A percentile compares a stretch with the other conserved stretches of the same genome.
These are phyloP conservation scores for Caenorhabditis macrosperma DNA, from an alignment of 2,888 invertebrate genomes.

Conservation along the genomic window DNA sequence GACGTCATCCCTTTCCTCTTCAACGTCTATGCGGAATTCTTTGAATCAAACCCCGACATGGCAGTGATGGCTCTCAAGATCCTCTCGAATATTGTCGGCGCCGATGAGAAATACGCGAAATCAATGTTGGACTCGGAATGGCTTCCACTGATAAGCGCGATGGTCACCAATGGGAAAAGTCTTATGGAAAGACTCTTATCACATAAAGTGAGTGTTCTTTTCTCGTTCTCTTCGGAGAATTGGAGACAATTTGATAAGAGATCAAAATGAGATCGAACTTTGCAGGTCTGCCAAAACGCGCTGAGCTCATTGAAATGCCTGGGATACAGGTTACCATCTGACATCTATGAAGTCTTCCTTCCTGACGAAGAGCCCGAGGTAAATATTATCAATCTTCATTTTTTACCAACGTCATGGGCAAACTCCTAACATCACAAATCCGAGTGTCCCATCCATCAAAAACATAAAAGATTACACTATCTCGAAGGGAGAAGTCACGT, in stretches of 20 bases:
- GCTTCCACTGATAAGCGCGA: constrained; percentile 69
- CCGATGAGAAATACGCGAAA: constrained; percentile 67
- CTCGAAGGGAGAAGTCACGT: constrained; percentile 27
- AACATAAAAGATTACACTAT: constrained; percentile 35
- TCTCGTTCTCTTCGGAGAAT: too few species aligned
- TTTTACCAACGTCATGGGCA: not conserved
- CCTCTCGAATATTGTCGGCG: constrained; percentile 71
- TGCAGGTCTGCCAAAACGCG: constrained; percentile 72
- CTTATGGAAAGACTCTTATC: constrained; percentile 70
- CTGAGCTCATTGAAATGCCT: constrained; percentile 65
- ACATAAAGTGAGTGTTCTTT: constrained; percentile 66
- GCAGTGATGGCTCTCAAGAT: constrained; percentile 67
- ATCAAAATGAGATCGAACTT: not conserved
- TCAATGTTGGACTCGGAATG: constrained; percentile 69
- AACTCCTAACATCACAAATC: not conserved
- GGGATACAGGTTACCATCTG: constrained; percentile 62
- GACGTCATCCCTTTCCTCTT: constrained; percentile 63
- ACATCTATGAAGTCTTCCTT: constrained; percentile 74
- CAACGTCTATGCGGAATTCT: constrained; percentile 60
- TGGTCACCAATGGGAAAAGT: constrained; percentile 65
- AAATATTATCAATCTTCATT: not conserved
- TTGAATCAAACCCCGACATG: constrained; percentile 52
- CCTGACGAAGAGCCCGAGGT: constrained; percentile 62
- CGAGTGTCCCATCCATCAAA: constrained; percentile 27
- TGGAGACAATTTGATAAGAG: too few species aligned